Evolutionary conservation across 2,113 vertebrate genomes (phyloP), one percentile per base, ranked within the genome.

Genomic region (Furnarius figulus): DNA sequence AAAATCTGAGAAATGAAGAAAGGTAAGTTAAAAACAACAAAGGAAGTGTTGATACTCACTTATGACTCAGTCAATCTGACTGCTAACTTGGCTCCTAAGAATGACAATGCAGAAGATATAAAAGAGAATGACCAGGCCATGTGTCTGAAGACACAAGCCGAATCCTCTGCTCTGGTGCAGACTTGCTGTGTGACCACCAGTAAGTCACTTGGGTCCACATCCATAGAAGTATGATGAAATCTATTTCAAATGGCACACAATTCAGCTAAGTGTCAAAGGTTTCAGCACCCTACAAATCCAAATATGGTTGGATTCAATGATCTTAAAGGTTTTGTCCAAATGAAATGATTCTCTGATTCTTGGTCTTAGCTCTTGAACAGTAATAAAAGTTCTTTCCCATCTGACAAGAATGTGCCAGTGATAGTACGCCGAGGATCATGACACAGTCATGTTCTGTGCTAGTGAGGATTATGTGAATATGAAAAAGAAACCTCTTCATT

Each of bases 1-100:
- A 97, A 89, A 79, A 94, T 27, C 93, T 96, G 53, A 39, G 87
- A 95, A 95, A 95, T 37, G 55, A 61, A 56, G 56, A 89, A 70
- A 6, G 2, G 1, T 24, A 12, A 53, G 22, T 80, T 70, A 73
- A 80, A 80, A 87, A 67, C 7, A 56, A 23, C 10, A 65, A 35
- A 81, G 40, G 22, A 78, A 79, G 5, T 24, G 14, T 44, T 86
- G 47, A 70, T 66, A 62, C 9, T 79, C 33, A 14, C 5, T 71
- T 15, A 42, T 50, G 33, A 59, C 11, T 24, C 24, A 68, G 37
- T 24, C 66, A 53, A n/a, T 59, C 44, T 73, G 44, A 52, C 25
- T 52, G 33, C 6, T 65, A 27, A 46, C 9, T 16, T 65, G 47
- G 14, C 28, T 86, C 6, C 47, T 58, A 17, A 25, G 46, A 56